Base-by-base conservation (phyloP, 2,888 invertebrate species). In the Epistrophella euchroma region DNA sequence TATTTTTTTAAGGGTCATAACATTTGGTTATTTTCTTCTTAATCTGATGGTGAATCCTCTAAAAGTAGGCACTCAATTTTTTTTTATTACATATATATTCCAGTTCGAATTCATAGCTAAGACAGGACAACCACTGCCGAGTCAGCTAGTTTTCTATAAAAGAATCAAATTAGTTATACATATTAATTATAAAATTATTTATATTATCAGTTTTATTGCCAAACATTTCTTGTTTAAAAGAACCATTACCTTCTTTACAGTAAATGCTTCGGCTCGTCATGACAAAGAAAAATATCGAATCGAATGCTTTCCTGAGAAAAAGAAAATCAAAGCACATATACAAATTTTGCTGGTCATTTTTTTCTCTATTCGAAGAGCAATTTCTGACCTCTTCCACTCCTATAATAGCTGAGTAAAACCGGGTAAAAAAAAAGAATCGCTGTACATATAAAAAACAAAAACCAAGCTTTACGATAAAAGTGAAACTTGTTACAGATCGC, bases 401-500 rank as follows among this genome's bases (percentile, higher is more conserved):
- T 10, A 22, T 22, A 50, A 79, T 55, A 74, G 45, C 75, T 35
- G 19, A 76, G 55, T 28, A 52, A 76, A 76, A 73, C 80, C 60
- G 76, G 73, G 78, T 73, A 60, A 40, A 17, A 60, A 28, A 72
- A 64, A 60, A n/a, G n/a, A 58, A 56, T 13, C 25, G 70, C 37
- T 32, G 32, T 22, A 37, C 50, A 17, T n/a, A 35, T 7, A 64
- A 56, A 71, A 64, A 28, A 40, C 52, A n/a, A 35, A 70, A 5
- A 2, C 52, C 60, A 81, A 74, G 40, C 62, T 68, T 76, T 50
- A 37, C 62, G 80, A 62, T 77, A 86, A 86, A 86, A 82, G 81
- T 86, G 81, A 86, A 86, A 86, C 86, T 82, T 74, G 86, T 82
- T 86, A 78, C 60, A 82, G 82, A 78, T 81, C 73, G 58, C 70